These are phyloP conservation scores for cattle (Bos taurus) DNA, from an alignment of 2,113 vertebrate species.

Conservation along the genomic window ARS-UCD2.0 NC_037328.1:87204001-87204500, in stretches of 20 bases:
- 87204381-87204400: too few species aligned
- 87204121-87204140: not conserved
- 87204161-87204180: not conserved
- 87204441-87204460: too few species aligned
- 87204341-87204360: too few species aligned
- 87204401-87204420: too few species aligned
- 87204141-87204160: not conserved
- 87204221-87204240: not conserved
- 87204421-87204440: too few species aligned
- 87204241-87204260: not conserved
- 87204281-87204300: not conserved
- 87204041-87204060: not conserved
- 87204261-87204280: not conserved
- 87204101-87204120: not conserved
- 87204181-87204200: not conserved
- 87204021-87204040: not conserved
- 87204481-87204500: too few species aligned
- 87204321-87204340: not conserved
- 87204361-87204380: too few species aligned
- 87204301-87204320: not conserved
- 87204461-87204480: too few species aligned
- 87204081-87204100: not conserved
- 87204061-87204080: not conserved
- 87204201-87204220: not conserved
- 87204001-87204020: not conserved